Evolutionary conservation across 2,888 invertebrate species (phyloP).

Genomic region (Helleia helle): DNA sequence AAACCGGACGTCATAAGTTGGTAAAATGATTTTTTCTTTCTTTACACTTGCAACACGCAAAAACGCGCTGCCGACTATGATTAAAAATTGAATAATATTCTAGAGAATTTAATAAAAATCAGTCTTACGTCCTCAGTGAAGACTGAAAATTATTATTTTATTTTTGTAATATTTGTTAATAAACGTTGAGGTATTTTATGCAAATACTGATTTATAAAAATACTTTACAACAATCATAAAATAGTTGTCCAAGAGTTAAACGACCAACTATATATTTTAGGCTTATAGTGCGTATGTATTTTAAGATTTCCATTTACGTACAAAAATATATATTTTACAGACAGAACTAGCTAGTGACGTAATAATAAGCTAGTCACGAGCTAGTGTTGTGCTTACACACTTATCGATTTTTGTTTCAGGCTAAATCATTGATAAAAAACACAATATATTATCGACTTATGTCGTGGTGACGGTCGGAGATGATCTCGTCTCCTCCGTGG

Average conservation of each 20-base stretch:
- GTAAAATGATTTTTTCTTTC: too few species aligned
- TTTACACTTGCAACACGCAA: too few species aligned
- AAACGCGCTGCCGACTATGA: too few species aligned
- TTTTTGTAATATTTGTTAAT: too few species aligned
- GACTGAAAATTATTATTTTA: slow-evolving; percentile 35
- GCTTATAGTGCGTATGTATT: too few species aligned
- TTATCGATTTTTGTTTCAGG: slow-evolving; percentile 1
- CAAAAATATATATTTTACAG: too few species aligned
- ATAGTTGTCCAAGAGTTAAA: neutral
- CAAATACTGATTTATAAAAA: slow-evolving; percentile 10
- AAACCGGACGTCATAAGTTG: too few species aligned
- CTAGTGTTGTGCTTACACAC: neutral
- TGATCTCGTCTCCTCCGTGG: slow-evolving; percentile 31
- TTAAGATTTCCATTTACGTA: too few species aligned
- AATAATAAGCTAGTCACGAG: too few species aligned
- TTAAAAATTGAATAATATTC: slow-evolving; percentile 3
- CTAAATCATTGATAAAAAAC: slow-evolving; percentile 13
- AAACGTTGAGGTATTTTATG: neutral
- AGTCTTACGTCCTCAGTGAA: slow-evolving; percentile 54
- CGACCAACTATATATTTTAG: too few species aligned
- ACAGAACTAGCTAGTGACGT: too few species aligned
- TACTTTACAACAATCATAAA: neutral
- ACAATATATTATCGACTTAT: slow-evolving; percentile 24
- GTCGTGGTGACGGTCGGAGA: slow-evolving; percentile 31
- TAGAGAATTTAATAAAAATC: slow-evolving; percentile 23